A percentile compares a stretch with the other conserved stretches of the same genome.
Evolutionary conservation across 2,888 invertebrate species (phyloP).

Genomic region (Bembecia ichneumoniformis): DNA sequence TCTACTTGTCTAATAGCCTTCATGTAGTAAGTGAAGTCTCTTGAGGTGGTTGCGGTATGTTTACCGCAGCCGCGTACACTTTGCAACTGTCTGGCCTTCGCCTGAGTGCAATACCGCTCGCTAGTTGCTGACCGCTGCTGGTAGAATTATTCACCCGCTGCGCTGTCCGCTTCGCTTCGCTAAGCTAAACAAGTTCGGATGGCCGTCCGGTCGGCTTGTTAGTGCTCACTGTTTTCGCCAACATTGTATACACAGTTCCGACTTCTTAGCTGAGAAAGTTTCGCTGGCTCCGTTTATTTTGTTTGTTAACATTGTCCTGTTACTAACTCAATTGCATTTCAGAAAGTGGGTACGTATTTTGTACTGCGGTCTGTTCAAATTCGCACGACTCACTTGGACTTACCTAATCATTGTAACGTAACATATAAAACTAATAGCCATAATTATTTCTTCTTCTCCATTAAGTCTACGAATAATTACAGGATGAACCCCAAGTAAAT

Average conservation of each 20-base stretch:
- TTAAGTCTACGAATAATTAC: too few species aligned
- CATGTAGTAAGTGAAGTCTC: background rate
- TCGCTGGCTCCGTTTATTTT: slow-evolving; percentile 54
- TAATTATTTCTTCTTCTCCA: too few species aligned
- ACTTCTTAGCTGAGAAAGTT: slow-evolving; percentile 61
- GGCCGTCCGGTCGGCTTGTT: slow-evolving; percentile 57
- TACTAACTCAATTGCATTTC: slow-evolving; percentile 27
- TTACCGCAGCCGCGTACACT: slow-evolving; percentile 29
- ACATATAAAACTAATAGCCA: too few species aligned
- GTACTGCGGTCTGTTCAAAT: background rate
- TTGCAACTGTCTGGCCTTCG: slow-evolving; percentile 30
- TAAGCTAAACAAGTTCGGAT: slow-evolving; percentile 58
- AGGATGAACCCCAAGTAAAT: too few species aligned
- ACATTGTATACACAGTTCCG: slow-evolving; percentile 59
- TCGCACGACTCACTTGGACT: too few species aligned
- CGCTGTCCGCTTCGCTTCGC: slow-evolving; percentile 22
- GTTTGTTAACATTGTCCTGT: slow-evolving; percentile 52
- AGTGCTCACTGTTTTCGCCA: slow-evolving; percentile 43
- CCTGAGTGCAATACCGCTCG: background rate
- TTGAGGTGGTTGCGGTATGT: slow-evolving; percentile 4
- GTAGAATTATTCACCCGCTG: slow-evolving; percentile 15
- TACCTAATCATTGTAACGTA: too few species aligned
- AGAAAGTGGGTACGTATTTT: slow-evolving; percentile 17
- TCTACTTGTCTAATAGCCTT: background rate
- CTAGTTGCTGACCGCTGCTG: slow-evolving; percentile 26